These are phyloP conservation scores for Tuberolachnus salignus DNA, from an alignment of 2,888 invertebrate species.

Conservation along the genomic window DNA sequence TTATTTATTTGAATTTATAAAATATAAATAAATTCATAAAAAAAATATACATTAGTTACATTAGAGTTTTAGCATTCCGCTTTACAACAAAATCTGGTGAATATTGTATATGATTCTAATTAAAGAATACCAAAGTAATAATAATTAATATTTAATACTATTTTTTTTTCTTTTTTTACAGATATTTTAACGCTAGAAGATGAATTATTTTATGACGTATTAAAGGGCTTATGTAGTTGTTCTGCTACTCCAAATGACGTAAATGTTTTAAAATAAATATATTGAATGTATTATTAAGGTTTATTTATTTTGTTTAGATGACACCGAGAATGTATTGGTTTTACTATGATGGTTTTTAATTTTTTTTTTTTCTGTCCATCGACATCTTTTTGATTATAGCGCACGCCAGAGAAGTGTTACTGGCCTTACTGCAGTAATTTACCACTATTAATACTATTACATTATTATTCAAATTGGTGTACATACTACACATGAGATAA, in stretches of 20 bases:
- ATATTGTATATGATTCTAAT: slow-evolving; percentile 44
- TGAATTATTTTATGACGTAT: slow-evolving; percentile 82
- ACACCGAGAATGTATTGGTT: no score
- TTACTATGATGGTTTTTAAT: no score
- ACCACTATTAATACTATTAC: no score
- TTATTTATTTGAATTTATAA: no score
- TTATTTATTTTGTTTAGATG: slow-evolving; percentile 25
- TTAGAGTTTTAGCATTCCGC: slow-evolving; percentile 79
- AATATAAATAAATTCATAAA: no score
- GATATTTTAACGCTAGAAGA: slow-evolving; percentile 74
- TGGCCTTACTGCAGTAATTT: no score
- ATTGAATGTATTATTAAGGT: neutral
- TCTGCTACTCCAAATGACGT: slow-evolving; percentile 80
- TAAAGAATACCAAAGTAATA: neutral
- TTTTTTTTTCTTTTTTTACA: slow-evolving; percentile 61
- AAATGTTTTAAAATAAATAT: slow-evolving; percentile 59
- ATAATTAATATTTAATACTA: slow-evolving; percentile 15
- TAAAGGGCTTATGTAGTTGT: slow-evolving; percentile 90
- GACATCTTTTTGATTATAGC: no score
- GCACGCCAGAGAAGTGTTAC: no score
- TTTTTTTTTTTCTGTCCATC: no score
- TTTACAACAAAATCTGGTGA: slow-evolving; percentile 79
- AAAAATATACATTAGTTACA: no score
- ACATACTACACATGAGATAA: no score
- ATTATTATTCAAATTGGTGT: no score